phyloP scores from a whole-genome alignment of 2,113 vertebrate genomes.

The Thunnus thynnus region DNA sequence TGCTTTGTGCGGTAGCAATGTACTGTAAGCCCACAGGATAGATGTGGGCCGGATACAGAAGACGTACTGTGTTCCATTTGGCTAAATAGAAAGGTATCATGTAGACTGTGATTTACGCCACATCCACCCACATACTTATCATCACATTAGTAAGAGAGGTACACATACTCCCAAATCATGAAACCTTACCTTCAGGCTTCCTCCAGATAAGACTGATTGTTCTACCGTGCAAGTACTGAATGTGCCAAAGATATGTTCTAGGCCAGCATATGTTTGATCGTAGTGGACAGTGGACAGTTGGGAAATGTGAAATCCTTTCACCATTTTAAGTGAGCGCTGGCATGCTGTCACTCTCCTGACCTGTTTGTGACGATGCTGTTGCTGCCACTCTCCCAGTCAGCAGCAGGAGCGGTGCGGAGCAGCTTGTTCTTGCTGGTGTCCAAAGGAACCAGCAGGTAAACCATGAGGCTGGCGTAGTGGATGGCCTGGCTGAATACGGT shows the following conservation, averaged over 20 bases:
- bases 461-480: conserved; percentile 98
- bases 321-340: too few species aligned
- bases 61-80: conserved; percentile 56
- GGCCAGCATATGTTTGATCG: background rate
- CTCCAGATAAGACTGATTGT: conserved; percentile 48
- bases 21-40: conserved; percentile 56
- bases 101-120: conserved; percentile 53
- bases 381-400: conserved; percentile 98
- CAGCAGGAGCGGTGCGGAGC: conserved; percentile 86
- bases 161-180: conserved; percentile 58
- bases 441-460: conserved; percentile 95
- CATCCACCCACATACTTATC: conserved; percentile 70
- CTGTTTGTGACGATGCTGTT: conserved; percentile 96
- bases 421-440: conserved; percentile 97
- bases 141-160: conserved; percentile 56
- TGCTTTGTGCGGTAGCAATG: conserved; percentile 39
- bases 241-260: conserved; percentile 23
- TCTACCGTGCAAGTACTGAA: conserved; percentile 50
- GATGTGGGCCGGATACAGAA: conserved; percentile 64
- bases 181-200: conserved; percentile 52
- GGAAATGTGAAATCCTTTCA: background rate
- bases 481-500: conserved; percentile 99
- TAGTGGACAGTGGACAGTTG: background rate
- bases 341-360: conserved; percentile 12
- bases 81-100: conserved; percentile 64